These are phyloP conservation scores for Diadromus collaris DNA, from an alignment of 2,888 invertebrate species.

Conservation along the genomic window DNA sequence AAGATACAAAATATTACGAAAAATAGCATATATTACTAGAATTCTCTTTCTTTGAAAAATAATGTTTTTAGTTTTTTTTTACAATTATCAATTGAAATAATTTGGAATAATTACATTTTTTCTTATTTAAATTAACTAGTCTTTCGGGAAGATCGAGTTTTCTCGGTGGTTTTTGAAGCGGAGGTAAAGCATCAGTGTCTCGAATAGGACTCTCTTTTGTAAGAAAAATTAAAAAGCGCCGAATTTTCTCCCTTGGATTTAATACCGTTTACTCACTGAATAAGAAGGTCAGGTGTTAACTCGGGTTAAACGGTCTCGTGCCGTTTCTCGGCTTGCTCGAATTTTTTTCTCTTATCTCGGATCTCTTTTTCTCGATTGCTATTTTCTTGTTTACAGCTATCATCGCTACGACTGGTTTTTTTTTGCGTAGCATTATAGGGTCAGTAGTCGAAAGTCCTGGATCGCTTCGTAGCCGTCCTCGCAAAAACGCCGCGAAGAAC, in stretches of 20 bases:
- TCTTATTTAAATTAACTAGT: background rate
- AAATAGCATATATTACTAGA: background rate
- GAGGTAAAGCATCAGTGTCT: slow-evolving; percentile 2
- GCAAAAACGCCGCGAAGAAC: slow-evolving; percentile 13
- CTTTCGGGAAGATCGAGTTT: slow-evolving; percentile 3
- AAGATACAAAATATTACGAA: background rate
- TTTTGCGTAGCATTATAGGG: slow-evolving; percentile 4
- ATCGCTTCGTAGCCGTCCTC: slow-evolving; percentile 19
- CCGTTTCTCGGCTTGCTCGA: slow-evolving; percentile 27
- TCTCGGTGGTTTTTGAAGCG: slow-evolving; percentile 10
- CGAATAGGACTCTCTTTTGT: background rate
- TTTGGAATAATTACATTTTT: background rate
- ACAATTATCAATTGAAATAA: background rate
- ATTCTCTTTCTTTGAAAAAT: background rate
- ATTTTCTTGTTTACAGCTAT: slow-evolving; percentile 15
- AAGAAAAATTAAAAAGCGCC: slow-evolving; percentile 16
- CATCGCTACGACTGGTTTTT: background rate
- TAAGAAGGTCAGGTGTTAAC: slow-evolving; percentile 26
- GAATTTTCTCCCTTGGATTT: slow-evolving; percentile 10
- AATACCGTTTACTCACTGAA: slow-evolving; percentile 43
- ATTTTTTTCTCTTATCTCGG: slow-evolving; percentile 13
- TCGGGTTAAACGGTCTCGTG: slow-evolving; percentile 24
- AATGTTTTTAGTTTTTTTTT: background rate
- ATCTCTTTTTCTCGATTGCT: slow-evolving; percentile 15
- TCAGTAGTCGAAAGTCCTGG: slow-evolving; percentile 30